These are phyloP conservation scores for Lithobates sylvaticus DNA, from an alignment of 2,797 vertebrate species.

Conservation along the genomic window DNA sequence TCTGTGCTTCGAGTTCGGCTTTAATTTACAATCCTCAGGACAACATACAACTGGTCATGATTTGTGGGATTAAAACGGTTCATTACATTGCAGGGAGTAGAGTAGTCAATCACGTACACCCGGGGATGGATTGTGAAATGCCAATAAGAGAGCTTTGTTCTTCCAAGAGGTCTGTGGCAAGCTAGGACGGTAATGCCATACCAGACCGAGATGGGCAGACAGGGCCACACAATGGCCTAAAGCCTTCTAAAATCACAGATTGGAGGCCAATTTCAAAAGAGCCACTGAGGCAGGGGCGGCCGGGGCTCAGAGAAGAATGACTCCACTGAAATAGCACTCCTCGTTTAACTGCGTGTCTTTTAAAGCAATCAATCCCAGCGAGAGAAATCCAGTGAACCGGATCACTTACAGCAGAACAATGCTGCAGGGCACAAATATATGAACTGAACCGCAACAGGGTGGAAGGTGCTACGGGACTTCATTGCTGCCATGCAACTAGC, in stretches of 20 bases:
- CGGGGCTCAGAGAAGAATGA: neutral
- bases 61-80: neutral
- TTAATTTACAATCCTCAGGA: neutral
- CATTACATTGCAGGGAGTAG: neutral
- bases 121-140: neutral
- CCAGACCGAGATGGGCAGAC: neutral
- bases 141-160: neutral
- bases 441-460: neutral
- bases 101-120: neutral
- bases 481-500: too few species aligned
- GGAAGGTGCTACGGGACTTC: neutral
- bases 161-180: neutral
- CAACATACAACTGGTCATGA: neutral
- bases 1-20: too few species aligned
- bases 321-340: slow-evolving; percentile 11
- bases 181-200: neutral
- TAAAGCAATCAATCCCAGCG: slow-evolving; percentile 23
- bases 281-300: neutral
- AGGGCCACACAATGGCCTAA: neutral
- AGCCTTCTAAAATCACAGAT: neutral
- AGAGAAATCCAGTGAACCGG: slow-evolving; percentile 9
- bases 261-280: neutral
- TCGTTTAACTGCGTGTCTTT: neutral
- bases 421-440: neutral
- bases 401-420: slow-evolving; percentile 33